Base-by-base conservation (phyloP, 1,140 invertebrate species). In the Dolichoris vasculosae region DNA sequence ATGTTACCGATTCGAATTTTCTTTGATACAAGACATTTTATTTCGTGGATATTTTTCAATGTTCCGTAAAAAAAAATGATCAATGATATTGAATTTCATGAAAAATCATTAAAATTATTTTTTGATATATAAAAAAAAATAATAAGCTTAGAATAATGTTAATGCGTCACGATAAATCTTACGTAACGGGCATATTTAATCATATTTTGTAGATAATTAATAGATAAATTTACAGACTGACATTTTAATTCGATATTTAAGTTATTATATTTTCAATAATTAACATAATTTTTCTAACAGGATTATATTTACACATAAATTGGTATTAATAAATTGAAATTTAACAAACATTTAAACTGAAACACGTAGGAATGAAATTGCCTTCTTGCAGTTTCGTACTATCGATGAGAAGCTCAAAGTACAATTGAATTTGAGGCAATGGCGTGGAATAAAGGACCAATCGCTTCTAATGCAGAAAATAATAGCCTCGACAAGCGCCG, bases 371-470 rank as follows among this genome's bases (percentile, higher is more conserved):
- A 69, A 59, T 67, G 40, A 78, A 84, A 79, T 71, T 71, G 76
- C 11, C 15, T 79, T 9, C 77, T 73, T 51, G 32, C 76, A 63
- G 38, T 26, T 48, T 81, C 51, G 71, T 82, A 82, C 51, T 82
- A 76, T 43, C 40, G 84, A 82, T 69, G 51, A 26, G 43, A 23
- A 71, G 38, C 35, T 64, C 40, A 82, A 82, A 78, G 51, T 78
- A 78, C 79, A 82, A 82, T 86, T 82, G 84, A 82, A 86, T 55
- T 78, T 55, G 73, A 30, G 40, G 51, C 78, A 86, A 82, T 86
- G 55, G 80, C 4, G 38, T 32, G 80, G 80, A 86, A 86, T 86
- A 82, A 86, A 86, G 84, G 84, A 86, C 71, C 84, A 82, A 82
- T 86, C 79, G 43, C 26, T 77, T 77, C 69, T 67, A 86, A 86